Conservation (phyloP, 2,797 vertebrate genomes). For the Ctenosaura bakeri region DNA sequence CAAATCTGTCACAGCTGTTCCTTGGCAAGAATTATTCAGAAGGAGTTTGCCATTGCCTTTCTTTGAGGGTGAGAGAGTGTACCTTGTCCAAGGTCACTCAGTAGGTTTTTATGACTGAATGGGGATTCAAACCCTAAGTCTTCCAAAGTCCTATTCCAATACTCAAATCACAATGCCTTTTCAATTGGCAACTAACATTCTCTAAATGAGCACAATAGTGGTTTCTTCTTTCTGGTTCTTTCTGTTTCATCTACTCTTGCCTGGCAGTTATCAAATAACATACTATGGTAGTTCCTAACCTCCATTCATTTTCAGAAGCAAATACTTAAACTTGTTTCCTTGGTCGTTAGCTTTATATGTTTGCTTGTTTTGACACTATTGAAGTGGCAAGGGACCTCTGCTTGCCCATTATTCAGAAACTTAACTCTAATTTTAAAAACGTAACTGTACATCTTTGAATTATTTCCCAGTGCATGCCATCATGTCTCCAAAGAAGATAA, state of each 20-base stretch:
- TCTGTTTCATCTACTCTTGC: background rate
- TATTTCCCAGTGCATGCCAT: background rate
- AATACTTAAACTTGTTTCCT: background rate
- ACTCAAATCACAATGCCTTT: no score
- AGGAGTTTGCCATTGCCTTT: no score
- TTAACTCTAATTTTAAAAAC: background rate
- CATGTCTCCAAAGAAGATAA: background rate
- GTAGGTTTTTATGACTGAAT: no score
- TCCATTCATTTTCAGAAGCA: background rate
- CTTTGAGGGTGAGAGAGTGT: no score
- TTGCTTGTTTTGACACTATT: background rate
- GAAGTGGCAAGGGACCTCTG: background rate
- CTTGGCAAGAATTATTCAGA: no score
- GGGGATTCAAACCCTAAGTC: no score
- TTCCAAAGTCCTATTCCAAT: no score
- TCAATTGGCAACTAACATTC: background rate
- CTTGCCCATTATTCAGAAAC: background rate
- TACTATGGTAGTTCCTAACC: no score
- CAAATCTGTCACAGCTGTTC: no score
- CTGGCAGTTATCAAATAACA: no score
- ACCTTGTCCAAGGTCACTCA: no score
- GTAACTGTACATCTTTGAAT: background rate
- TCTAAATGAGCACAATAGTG: background rate
- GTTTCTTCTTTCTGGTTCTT: background rate
- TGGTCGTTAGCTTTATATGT: background rate